Conservation (phyloP, 2,113 vertebrate genomes). For the Connochaetes taurinus region DNA sequence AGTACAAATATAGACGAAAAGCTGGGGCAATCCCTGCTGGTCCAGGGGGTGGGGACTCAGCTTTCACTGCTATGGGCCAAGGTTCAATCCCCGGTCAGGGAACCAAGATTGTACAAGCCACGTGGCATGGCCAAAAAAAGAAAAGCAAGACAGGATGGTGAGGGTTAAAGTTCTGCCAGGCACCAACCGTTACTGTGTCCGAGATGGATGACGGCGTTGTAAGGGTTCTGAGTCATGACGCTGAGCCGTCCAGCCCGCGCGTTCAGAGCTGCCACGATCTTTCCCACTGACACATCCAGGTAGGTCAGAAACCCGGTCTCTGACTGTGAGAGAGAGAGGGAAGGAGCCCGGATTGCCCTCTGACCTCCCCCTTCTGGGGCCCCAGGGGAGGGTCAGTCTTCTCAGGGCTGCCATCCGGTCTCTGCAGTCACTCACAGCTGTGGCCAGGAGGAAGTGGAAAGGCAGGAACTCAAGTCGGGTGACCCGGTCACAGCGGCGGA, state of each 20-base stretch:
- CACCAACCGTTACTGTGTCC: constrained; percentile 84
- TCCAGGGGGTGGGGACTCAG: not conserved
- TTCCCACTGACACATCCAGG: constrained; percentile 90
- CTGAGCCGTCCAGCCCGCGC: constrained; percentile 85
- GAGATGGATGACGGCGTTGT: constrained; percentile 89
- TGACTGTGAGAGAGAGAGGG: constrained; percentile 76
- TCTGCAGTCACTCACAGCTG: constrained; percentile 64
- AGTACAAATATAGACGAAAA: not conserved
- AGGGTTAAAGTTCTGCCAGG: not conserved
- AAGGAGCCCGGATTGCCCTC: not conserved
- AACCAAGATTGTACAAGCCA: not conserved
- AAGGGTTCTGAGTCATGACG: constrained; percentile 90
- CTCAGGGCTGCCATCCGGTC: not conserved
- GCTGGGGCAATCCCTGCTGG: not conserved
- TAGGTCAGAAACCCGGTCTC: constrained; percentile 91
- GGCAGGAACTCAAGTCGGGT: constrained; percentile 90
- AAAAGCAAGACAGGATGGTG: not conserved
- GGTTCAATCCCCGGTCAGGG: not conserved
- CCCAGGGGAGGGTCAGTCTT: not conserved
- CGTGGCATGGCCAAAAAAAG: not conserved
- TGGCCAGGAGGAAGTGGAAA: constrained; percentile 81
- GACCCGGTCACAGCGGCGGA: constrained; percentile 87
- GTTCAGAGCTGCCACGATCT: constrained; percentile 84
- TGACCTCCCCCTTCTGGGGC: not conserved
- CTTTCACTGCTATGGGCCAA: not conserved